Conservation (phyloP, 2,888 invertebrate species). For the Limnephilus rhombicus region DNA sequence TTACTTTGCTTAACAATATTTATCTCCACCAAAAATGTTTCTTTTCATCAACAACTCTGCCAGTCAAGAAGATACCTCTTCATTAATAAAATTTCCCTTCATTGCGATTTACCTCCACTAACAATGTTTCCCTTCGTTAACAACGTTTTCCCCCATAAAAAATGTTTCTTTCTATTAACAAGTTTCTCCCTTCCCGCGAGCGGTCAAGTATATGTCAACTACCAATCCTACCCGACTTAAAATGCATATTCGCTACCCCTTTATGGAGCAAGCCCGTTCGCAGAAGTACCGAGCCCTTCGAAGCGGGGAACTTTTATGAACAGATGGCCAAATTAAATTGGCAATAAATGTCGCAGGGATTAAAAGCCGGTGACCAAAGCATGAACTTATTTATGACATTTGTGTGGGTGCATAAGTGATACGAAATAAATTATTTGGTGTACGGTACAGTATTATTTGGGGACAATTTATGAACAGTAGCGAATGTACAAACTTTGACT, state of each 20-base stretch:
- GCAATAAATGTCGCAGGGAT: slow-evolving; percentile 58
- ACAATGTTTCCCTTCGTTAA: neutral
- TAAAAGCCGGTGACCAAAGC: slow-evolving; percentile 49
- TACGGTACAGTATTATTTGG: neutral
- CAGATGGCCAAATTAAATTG: slow-evolving; percentile 64
- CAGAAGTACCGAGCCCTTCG: slow-evolving; percentile 45
- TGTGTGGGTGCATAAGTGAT: slow-evolving; percentile 34
- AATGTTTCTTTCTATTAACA: neutral
- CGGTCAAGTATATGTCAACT: slow-evolving; percentile 38
- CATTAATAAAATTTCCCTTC: neutral
- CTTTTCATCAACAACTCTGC: neutral
- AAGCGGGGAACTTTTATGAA: slow-evolving; percentile 40
- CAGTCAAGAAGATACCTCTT: neutral
- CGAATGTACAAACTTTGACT: neutral
- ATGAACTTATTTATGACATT: neutral
- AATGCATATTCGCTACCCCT: slow-evolving; percentile 37
- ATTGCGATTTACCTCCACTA: neutral
- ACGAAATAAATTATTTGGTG: slow-evolving; percentile 2
- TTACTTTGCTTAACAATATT: no score
- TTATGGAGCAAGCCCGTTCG: slow-evolving; percentile 26
- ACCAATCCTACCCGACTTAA: slow-evolving; percentile 2
- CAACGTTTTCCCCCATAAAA: neutral
- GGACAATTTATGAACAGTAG: neutral
- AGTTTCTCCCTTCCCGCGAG: neutral
- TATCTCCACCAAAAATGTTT: no score